These are phyloP conservation scores for Parotocinclus haroldoi DNA, from an alignment of 2,797 vertebrate genomes.

Conservation along the genomic window DNA sequence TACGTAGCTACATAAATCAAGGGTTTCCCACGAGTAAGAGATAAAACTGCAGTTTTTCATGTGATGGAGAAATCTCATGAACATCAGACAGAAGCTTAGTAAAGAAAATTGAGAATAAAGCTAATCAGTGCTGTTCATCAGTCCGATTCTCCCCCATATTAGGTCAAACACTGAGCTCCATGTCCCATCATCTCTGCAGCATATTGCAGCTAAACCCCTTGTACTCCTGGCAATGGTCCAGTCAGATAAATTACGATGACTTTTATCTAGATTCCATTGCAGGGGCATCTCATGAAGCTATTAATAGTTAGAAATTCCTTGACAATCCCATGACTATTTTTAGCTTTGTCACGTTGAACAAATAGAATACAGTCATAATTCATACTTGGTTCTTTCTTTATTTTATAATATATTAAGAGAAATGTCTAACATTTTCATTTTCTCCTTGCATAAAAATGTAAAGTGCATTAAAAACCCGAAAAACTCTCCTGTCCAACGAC, in stretches of 20 bases:
- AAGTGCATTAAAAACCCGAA: too few relatives aligned
- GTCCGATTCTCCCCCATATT: constrained; percentile 1
- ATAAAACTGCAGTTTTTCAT: constrained; percentile 16
- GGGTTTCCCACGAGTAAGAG: constrained; percentile 27
- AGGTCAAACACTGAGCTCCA: constrained; percentile 6
- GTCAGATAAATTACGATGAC: constrained; percentile 47
- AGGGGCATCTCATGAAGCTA: constrained; percentile 35
- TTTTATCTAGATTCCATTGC: constrained; percentile 50
- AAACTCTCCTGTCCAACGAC: too few relatives aligned
- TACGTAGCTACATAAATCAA: constrained; percentile 5
- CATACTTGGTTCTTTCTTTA: constrained; percentile 5
- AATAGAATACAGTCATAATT: constrained; percentile 9
- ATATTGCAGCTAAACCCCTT: constrained; percentile 20
- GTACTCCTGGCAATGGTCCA: constrained; percentile 38
- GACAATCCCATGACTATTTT: constrained; percentile 41
- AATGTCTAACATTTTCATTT: neutral
- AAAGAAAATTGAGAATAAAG: neutral
- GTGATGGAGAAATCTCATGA: neutral
- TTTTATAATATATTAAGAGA: neutral
- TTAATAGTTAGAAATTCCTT: constrained; percentile 35
- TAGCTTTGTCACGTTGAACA: constrained; percentile 23
- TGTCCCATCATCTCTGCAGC: constrained; percentile 9
- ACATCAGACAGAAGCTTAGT: neutral
- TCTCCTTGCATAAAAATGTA: neutral
- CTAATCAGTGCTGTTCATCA: neutral